Percentiles rank a stretch among this genome's conserved stretches.
Evolutionary conservation across 2,797 vertebrate genomes (phyloP).

Genomic region (Crypturellus tataupa): DNA sequence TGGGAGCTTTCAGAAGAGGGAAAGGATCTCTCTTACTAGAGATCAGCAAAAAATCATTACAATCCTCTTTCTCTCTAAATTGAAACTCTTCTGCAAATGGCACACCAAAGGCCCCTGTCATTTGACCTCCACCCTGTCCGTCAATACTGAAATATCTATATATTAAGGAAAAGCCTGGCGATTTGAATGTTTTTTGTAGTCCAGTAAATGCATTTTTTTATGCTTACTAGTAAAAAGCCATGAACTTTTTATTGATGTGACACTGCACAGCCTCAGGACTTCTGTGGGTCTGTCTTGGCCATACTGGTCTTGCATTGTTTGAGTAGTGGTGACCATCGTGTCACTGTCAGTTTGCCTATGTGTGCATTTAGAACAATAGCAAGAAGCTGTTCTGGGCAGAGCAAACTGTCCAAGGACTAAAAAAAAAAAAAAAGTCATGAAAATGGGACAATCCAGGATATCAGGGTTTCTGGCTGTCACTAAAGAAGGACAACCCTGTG

Average conservation of each 20-base stretch:
- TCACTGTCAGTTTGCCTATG: no score
- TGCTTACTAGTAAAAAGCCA: not conserved
- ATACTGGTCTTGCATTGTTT: no score
- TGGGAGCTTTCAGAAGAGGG: not conserved
- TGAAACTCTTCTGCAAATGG: not conserved
- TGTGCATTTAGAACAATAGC: no score
- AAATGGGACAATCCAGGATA: no score
- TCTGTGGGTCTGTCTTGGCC: accelerated
- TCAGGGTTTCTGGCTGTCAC: no score
- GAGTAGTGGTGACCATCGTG: no score
- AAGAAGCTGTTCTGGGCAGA: no score
- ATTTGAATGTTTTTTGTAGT: not conserved
- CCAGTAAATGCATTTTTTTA: not conserved
- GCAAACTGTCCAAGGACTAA: no score
- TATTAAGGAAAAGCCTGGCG: not conserved
- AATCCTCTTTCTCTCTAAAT: slow-evolving; percentile 6
- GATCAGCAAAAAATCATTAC: slow-evolving; percentile 17
- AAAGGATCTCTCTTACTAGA: not conserved
- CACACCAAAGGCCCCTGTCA: not conserved
- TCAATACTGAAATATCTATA: not conserved
- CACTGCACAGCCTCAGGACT: not conserved
- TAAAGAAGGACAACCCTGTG: not conserved
- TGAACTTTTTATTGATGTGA: not conserved
- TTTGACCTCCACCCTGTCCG: not conserved
- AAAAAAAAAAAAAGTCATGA: no score